These are phyloP conservation scores for Campodea augens DNA, from an alignment of 1,140 invertebrate genomes.

Conservation along the genomic window DNA sequence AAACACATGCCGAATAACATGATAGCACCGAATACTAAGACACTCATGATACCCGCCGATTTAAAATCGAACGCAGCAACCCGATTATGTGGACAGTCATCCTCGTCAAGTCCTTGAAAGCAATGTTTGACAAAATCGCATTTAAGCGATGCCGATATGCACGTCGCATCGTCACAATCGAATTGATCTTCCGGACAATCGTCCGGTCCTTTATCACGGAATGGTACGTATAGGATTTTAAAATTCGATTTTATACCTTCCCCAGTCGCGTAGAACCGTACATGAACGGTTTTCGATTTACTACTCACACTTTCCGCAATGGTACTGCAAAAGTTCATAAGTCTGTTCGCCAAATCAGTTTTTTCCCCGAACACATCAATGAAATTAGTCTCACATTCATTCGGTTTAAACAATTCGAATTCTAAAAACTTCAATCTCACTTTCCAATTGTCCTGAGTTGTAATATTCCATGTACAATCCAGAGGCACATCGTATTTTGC, in stretches of 20 bases:
- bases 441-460: conserved; percentile 41
- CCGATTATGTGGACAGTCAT: conserved; percentile 25
- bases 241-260: conserved; percentile 45
- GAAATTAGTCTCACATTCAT: conserved; percentile 66
- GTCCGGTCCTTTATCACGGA: not conserved
- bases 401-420: conserved; percentile 50
- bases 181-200: conserved; percentile 39
- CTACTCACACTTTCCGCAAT: conserved; percentile 47
- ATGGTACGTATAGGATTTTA: conserved; percentile 23
- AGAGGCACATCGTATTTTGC: conserved; percentile 34
- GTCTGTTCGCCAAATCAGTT: conserved; percentile 36
- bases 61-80: conserved; percentile 11
- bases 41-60: conserved; percentile 60
- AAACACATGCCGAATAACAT: conserved; percentile 72
- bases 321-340: conserved; percentile 57
- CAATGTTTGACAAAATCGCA: conserved; percentile 62
- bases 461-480: conserved; percentile 65
- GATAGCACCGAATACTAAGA: conserved; percentile 69
- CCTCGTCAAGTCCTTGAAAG: conserved; percentile 64
- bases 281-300: conserved; percentile 37
- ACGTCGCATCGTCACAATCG: conserved; percentile 68
- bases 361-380: conserved; percentile 50
- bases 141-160: conserved; percentile 44
- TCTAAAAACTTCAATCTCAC: conserved; percentile 28
- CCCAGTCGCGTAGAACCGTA: conserved; percentile 46